A percentile compares a stretch with the other conserved stretches of the same genome.
Conservation (phyloP, 2,888 invertebrate species). For the Synergus laeviventris region DNA sequence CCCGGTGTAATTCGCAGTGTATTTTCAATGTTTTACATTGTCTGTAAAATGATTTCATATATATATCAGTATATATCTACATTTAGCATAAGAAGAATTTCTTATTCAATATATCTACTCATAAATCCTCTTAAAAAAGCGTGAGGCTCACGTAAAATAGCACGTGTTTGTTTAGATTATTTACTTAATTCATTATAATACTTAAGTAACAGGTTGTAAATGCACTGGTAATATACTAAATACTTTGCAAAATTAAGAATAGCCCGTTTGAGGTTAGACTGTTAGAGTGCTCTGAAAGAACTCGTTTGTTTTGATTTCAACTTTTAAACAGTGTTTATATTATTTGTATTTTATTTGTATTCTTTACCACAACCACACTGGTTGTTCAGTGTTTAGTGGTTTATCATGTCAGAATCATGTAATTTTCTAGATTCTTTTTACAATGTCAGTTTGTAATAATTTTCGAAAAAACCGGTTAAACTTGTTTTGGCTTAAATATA, state of each 20-base stretch:
- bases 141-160: not conserved
- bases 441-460: not conserved
- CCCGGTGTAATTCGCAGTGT: not conserved
- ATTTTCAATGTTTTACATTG: not conserved
- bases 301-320: too few species aligned
- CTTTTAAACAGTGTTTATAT: too few species aligned
- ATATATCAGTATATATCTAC: too few species aligned
- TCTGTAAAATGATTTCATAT: not conserved
- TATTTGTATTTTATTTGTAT: too few species aligned
- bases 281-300: too few species aligned
- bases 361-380: too few species aligned
- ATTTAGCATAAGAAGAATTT: not conserved
- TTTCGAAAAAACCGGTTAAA: not conserved
- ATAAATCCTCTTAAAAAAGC: not conserved
- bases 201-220: not conserved
- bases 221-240: not conserved
- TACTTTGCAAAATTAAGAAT: not conserved
- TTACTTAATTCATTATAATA: too few species aligned
- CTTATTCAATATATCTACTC: not conserved
- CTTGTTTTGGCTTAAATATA: not conserved
- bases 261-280: too few species aligned
- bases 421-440: not conserved
- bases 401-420: not conserved
- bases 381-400: not conserved
- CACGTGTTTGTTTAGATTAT: not conserved